A percentile compares a stretch with the other conserved stretches of the same genome.
Evolutionary conservation across 1,140 invertebrate genomes (phyloP).

Genomic region (Anastatus disparis): DNA sequence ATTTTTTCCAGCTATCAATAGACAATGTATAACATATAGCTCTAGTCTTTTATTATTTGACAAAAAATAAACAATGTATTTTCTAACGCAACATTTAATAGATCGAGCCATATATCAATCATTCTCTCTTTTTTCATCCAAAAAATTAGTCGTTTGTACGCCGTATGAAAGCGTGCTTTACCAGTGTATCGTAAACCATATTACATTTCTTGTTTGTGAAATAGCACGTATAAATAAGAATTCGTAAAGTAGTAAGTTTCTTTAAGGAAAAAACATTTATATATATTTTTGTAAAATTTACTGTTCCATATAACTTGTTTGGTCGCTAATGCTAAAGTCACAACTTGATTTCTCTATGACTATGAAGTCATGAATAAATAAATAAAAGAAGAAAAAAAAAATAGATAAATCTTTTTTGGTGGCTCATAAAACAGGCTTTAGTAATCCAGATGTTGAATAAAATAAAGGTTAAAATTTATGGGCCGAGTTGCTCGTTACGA

Average conservation of each 20-base stretch:
- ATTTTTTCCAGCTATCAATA: no score
- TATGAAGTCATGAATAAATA: not conserved
- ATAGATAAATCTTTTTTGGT: no score
- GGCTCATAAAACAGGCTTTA: slow-evolving; percentile 25
- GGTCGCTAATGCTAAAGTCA: not conserved
- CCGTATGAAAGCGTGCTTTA: no score
- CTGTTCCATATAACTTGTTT: slow-evolving; percentile 14
- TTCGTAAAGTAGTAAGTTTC: not conserved
- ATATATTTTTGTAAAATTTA: no score
- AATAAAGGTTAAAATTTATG: slow-evolving; percentile 37
- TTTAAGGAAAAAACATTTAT: no score
- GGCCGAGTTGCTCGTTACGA: slow-evolving; percentile 12
- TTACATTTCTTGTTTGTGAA: not conserved
- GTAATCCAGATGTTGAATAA: slow-evolving; percentile 32
- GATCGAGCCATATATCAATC: no score
- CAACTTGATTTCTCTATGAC: slow-evolving; percentile 1
- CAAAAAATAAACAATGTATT: no score
- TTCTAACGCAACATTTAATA: not conserved
- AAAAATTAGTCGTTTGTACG: no score
- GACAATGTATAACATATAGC: no score
- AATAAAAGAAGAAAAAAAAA: slow-evolving; percentile 29
- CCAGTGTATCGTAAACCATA: no score
- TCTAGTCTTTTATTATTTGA: no score
- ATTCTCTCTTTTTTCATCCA: not conserved
- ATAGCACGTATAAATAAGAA: no score